Evolutionary conservation across 1,140 invertebrate genomes (phyloP).

Genomic region (Pararge aegeria): DNA sequence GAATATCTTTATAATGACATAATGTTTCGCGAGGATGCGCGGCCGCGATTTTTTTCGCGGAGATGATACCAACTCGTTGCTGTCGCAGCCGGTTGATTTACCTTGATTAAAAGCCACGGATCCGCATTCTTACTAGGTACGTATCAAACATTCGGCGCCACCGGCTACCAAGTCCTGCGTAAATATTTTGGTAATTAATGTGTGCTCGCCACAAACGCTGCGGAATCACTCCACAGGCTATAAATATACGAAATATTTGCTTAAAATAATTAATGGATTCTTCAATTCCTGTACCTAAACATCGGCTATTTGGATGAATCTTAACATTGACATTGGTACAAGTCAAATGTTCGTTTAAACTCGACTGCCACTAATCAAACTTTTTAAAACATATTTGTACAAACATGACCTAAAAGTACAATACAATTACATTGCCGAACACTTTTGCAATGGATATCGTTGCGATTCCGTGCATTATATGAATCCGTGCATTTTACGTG

Average conservation of each 20-base stretch:
- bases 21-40: background rate
- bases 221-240: slow-evolving; percentile 48
- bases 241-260: slow-evolving; percentile 47
- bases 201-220: slow-evolving; percentile 49
- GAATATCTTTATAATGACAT: background rate
- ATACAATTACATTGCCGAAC: no score
- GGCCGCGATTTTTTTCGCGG: slow-evolving; percentile 21
- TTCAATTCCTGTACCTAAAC: slow-evolving; percentile 12
- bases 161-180: slow-evolving; percentile 53
- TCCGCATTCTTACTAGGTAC: slow-evolving; percentile 72
- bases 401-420: no score
- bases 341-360: no score
- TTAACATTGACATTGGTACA: no score
- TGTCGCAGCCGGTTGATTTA: slow-evolving; percentile 53
- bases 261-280: slow-evolving; percentile 38
- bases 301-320: no score
- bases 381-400: no score
- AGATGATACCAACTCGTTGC: slow-evolving; percentile 46
- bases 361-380: no score
- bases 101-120: slow-evolving; percentile 69
- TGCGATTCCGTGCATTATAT: no score
- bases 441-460: no score
- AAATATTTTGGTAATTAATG: slow-evolving; percentile 77
- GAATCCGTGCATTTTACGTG: no score
- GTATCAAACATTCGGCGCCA: slow-evolving; percentile 57